Conservation (phyloP, 1,140 invertebrate genomes). For the Apis laboriosa region DNA sequence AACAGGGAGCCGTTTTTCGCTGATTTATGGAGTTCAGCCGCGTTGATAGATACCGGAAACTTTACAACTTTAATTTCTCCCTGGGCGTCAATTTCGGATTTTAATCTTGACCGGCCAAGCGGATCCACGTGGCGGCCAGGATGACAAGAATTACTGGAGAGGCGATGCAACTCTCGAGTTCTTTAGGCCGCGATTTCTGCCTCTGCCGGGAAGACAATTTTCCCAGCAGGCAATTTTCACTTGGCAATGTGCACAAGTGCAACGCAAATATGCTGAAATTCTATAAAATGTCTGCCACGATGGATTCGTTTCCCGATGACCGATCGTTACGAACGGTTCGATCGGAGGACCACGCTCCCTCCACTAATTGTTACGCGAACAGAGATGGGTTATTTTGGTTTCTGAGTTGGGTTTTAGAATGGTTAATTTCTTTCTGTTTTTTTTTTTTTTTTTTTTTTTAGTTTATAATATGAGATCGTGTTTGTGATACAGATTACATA, state of each 20-base stretch:
- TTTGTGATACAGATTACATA: too few species aligned
- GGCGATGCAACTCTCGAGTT: background rate
- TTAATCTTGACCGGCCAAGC: slow-evolving; percentile 64
- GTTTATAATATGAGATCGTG: too few species aligned
- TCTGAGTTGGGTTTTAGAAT: too few species aligned
- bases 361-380: background rate
- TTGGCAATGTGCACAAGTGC: slow-evolving; percentile 41
- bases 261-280: slow-evolving; percentile 46
- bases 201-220: slow-evolving; percentile 1
- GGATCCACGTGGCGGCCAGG: slow-evolving; percentile 33
- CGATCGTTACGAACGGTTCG: background rate
- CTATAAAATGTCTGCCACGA: slow-evolving; percentile 34
- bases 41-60: slow-evolving; percentile 73
- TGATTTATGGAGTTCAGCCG: slow-evolving; percentile 72
- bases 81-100: slow-evolving; percentile 65
- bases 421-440: too few species aligned
- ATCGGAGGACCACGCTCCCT: background rate
- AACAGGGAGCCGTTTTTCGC: slow-evolving; percentile 46
- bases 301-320: slow-evolving; percentile 28
- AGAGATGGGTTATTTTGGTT: background rate
- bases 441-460: too few species aligned
- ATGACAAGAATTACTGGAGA: slow-evolving; percentile 54
- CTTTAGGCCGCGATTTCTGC: slow-evolving; percentile 19
- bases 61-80: slow-evolving; percentile 73
- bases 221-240: slow-evolving; percentile 34